These are phyloP conservation scores for Pampusana beccarii DNA, from an alignment of 2,113 vertebrate genomes.

Conservation along the genomic window DNA sequence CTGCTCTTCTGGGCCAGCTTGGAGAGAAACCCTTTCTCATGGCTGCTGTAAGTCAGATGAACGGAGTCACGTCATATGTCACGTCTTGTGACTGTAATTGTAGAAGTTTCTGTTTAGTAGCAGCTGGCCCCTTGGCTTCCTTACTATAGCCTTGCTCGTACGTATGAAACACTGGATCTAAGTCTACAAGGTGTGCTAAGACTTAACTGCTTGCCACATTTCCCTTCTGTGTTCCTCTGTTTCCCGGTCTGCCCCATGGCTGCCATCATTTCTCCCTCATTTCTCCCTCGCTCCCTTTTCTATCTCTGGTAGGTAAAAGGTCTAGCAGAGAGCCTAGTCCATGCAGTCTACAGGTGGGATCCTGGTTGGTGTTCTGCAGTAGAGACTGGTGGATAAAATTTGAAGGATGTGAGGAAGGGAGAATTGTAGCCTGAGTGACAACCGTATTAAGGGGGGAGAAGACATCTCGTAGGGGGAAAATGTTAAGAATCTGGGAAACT, in stretches of 20 bases:
- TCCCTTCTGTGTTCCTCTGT: rapidly evolving
- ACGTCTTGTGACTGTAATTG: not conserved
- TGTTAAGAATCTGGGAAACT: not conserved
- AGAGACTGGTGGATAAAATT: not conserved
- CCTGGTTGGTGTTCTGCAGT: not conserved
- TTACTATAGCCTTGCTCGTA: not conserved
- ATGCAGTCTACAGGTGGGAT: not conserved
- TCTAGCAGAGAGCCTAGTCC: not conserved
- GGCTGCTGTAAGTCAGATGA: not conserved
- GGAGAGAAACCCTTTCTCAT: not conserved
- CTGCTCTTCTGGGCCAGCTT: not conserved
- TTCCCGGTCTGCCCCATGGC: not conserved
- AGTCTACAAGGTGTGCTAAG: rapidly evolving
- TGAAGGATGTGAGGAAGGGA: not conserved
- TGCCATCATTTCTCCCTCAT: not conserved
- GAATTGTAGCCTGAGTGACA: not conserved
- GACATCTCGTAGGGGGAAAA: not conserved
- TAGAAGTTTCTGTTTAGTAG: not conserved
- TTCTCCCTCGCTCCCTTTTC: not conserved
- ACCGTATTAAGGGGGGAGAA: not conserved
- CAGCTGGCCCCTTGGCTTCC: not conserved
- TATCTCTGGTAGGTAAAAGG: rapidly evolving
- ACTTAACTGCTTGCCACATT: not conserved
- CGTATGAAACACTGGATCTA: rapidly evolving
- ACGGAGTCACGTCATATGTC: rapidly evolving